Base-by-base conservation (phyloP, 2,888 invertebrate genomes). In the Rhagonycha lutea region DNA sequence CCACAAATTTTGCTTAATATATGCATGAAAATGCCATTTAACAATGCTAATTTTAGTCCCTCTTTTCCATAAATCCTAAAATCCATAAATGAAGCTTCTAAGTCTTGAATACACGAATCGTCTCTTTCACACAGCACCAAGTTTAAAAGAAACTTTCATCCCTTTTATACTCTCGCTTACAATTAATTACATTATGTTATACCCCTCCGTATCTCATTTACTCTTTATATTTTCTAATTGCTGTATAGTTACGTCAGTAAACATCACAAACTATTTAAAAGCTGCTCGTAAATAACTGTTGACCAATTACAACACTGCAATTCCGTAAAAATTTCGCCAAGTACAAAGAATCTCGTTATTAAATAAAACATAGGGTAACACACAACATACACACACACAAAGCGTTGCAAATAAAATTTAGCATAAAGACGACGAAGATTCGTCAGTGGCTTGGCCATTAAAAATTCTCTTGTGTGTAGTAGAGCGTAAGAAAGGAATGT, bases 401-500 rank as follows among this genome's bases (percentile, higher is more conserved):
- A 65, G 72, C 26, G 69, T 65, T 72, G 68, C 73, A 78, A 76
- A 77, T 73, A 76, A 72, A 75, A 70, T 70, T 74, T 69, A 70
- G 70, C 65, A 72, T 67, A 76, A 79, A 81, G 80, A 79, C 77
- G 71, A 78, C 71, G 73, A 80, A 80, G 79, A 80, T 82, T 81
- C 80, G 79, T 82, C 80, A 82, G 80, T 80, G 79, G 79, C 78
- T 81, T 80, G 72, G 78, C 80, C 80, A 80, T 82, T 81, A 81
- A 82, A 81, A 75, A 78, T 76, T 80, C 81, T 81, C 79, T 69
- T 74, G 80, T 68, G 81, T 80, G 80, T 79, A 81, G 78, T 79
- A 80, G 79, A 79, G 80, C 79, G 76, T 69, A 79, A 79, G 79
- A 72, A 80, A 80, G 77, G 77, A 75, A 76, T 60, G 77, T 76